Percentiles rank a stretch among this genome's conserved stretches.
Evolutionary conservation across 2,888 invertebrate species (phyloP).

Genomic region (Conomelus anceps): DNA sequence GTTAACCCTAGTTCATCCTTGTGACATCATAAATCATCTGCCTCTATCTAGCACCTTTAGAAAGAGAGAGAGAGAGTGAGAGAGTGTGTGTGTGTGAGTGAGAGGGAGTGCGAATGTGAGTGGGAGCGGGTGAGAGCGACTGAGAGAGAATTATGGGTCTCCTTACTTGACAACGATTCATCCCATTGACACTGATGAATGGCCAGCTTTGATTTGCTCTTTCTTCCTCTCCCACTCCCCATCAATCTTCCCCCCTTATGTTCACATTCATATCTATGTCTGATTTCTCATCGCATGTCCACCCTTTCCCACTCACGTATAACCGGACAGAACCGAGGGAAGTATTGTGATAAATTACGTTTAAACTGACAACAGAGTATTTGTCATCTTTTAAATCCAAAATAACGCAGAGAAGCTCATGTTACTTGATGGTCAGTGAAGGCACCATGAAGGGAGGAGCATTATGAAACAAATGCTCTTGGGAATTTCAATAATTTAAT

Average conservation of each 20-base stretch:
- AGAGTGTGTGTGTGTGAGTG: background rate
- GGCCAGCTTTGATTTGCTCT: conserved; percentile 11
- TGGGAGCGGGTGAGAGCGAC: background rate
- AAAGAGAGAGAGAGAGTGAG: background rate
- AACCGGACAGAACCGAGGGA: background rate
- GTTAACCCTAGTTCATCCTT: background rate
- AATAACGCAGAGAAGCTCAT: background rate
- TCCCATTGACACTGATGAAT: conserved; percentile 12
- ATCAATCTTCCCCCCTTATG: background rate
- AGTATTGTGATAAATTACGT: conserved; percentile 9
- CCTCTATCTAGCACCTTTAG: background rate
- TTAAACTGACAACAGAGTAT: conserved; percentile 4
- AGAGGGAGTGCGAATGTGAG: background rate
- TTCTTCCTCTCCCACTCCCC: background rate
- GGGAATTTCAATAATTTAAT: background rate
- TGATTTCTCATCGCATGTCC: background rate
- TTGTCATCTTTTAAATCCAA: conserved; percentile 7
- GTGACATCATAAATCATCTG: background rate
- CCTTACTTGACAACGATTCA: conserved; percentile 6
- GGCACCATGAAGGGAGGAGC: too few relatives aligned
- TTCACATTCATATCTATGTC: background rate
- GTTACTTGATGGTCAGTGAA: background rate
- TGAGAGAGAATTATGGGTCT: conserved; percentile 3
- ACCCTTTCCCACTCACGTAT: background rate
- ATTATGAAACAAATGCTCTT: too few relatives aligned